A percentile compares a stretch with the other conserved stretches of the same genome.
phyloP scores from a whole-genome alignment of 2,113 vertebrate genomes.

The Rana temporaria region DNA sequence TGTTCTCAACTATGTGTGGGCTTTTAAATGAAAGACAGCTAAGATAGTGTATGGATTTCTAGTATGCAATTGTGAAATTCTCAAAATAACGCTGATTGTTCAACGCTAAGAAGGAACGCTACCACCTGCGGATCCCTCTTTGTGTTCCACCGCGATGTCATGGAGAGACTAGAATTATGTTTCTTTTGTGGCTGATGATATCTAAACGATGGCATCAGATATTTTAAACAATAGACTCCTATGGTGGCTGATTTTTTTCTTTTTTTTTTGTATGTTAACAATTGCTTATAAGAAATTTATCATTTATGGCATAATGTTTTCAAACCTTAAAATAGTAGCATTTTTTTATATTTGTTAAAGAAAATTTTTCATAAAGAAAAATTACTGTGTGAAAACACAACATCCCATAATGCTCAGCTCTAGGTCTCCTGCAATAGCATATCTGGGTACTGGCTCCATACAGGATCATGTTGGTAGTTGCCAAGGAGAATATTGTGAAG shows the following conservation, averaged over 20 bases:
- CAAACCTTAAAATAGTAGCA: no score
- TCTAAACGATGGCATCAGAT: not conserved
- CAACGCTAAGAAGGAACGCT: not conserved
- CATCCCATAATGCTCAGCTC: no score
- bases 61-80: conserved; percentile 18
- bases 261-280: not conserved
- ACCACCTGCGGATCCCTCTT: conserved; percentile 9
- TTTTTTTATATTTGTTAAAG: no score
- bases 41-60: conserved; percentile 42
- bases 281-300: not conserved
- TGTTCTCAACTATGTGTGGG: conserved; percentile 35
- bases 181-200: not conserved
- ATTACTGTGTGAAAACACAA: no score
- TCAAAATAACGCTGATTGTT: conserved; percentile 37
- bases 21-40: conserved; percentile 22
- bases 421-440: no score
- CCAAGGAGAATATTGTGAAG: no score
- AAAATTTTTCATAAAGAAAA: no score
- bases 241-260: not conserved
- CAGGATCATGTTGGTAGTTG: no score
- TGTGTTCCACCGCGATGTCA: not conserved
- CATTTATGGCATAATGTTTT: no score
- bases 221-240: not conserved
- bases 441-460: no score
- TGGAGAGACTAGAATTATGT: not conserved